Evolutionary conservation across 2,113 vertebrate genomes (phyloP).

Genomic region (Spea multiplicata): DNA sequence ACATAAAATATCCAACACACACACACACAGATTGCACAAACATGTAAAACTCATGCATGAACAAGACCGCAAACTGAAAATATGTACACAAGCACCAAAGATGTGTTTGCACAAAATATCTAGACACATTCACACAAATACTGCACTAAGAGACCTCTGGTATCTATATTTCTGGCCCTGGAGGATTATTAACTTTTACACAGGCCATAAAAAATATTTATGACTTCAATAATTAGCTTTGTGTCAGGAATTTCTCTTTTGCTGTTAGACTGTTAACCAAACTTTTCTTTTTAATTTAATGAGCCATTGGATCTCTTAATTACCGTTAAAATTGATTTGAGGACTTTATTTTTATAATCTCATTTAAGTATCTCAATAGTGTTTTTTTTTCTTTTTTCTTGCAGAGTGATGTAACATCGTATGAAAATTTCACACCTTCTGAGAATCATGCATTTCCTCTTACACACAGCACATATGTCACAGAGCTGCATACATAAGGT

Average conservation of each 20-base stretch:
- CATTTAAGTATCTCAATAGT: slow-evolving; percentile 7
- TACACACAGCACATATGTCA: too few relatives aligned
- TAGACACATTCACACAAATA: neutral
- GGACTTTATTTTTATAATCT: slow-evolving; percentile 28
- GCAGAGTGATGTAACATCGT: neutral
- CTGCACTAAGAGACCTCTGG: neutral
- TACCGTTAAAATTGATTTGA: slow-evolving; percentile 26
- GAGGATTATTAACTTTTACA: slow-evolving; percentile 28
- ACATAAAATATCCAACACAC: too few relatives aligned
- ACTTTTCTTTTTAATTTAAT: slow-evolving; percentile 34
- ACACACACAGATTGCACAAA: neutral
- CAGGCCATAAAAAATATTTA: slow-evolving; percentile 8
- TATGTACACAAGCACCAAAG: neutral
- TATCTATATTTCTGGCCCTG: slow-evolving; percentile 2
- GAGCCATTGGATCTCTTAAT: slow-evolving; percentile 18
- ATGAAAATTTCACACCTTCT: neutral
- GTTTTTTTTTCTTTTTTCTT: slow-evolving; percentile 11
- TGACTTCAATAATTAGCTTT: slow-evolving; percentile 17
- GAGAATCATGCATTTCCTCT: neutral
- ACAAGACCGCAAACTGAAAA: neutral
- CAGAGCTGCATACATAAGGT: too few relatives aligned
- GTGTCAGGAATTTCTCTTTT: slow-evolving; percentile 5
- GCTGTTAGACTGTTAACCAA: slow-evolving; percentile 1
- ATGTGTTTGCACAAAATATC: neutral
- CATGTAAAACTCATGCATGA: neutral